Conservation (phyloP, 2,797 vertebrate genomes). For the Sebastes itinus region DNA sequence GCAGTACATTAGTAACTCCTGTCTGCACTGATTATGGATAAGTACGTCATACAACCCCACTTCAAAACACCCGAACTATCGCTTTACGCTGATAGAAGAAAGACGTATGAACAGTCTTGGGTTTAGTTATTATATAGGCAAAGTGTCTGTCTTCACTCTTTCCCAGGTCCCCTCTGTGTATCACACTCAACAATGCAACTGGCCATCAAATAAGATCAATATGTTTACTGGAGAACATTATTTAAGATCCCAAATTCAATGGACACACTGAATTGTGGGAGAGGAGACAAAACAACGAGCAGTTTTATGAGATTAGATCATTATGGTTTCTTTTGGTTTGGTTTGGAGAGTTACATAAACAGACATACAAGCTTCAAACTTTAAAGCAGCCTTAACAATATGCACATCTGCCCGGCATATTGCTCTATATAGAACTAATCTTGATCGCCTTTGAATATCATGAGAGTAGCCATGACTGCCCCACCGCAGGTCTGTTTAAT, state of each 20-base stretch:
- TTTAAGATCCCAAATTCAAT: neutral
- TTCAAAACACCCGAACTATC: no score
- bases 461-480: neutral
- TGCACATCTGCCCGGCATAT: neutral
- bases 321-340: neutral
- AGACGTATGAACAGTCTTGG: neutral
- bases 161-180: neutral
- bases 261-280: neutral
- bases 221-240: neutral
- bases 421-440: neutral
- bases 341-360: neutral
- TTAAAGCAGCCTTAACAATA: neutral
- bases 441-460: neutral
- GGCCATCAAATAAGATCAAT: neutral
- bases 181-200: neutral
- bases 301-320: neutral
- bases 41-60: no score
- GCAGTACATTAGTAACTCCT: no score
- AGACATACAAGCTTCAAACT: no score
- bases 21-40: no score
- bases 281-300: neutral
- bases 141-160: neutral
- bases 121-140: neutral
- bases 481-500: constrained; percentile 27
- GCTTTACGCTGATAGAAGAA: neutral